Evolutionary conservation across 1,140 invertebrate genomes (phyloP).

Genomic region (Cylas formicarius): DNA sequence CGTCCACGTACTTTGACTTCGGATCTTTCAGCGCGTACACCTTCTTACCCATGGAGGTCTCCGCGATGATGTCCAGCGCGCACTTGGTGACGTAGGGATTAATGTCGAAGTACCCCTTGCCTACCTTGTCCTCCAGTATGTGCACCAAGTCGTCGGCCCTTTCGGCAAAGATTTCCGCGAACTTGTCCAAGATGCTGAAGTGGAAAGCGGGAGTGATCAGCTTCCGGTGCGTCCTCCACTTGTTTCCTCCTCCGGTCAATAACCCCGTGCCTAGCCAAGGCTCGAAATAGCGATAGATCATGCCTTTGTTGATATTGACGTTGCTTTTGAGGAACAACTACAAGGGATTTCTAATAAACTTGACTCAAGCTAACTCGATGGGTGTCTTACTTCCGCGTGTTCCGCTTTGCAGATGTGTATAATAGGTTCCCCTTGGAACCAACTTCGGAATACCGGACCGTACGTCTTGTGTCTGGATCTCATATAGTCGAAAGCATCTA

Average conservation of each 20-base stretch:
- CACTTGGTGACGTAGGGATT: conserved; percentile 69
- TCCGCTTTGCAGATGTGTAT: too few species aligned
- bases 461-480: too few species aligned
- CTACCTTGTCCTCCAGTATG: conserved; percentile 53
- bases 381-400: too few species aligned
- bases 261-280: conserved; percentile 49
- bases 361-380: too few species aligned
- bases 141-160: conserved; percentile 61
- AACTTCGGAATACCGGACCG: too few species aligned
- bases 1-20: too few species aligned
- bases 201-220: conserved; percentile 86
- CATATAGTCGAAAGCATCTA: too few species aligned
- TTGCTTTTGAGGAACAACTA: conserved; percentile 48
- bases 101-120: conserved; percentile 59
- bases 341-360: too few species aligned
- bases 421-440: too few species aligned
- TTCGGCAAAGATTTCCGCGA: conserved; percentile 73
- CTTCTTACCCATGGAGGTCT: conserved; percentile 46
- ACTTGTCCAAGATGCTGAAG: conserved; percentile 80
- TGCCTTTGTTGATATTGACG: conserved; percentile 50
- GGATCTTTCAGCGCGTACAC: too few species aligned
- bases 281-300: conserved; percentile 49
- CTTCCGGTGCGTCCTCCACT: conserved; percentile 72
- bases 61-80: conserved; percentile 70
- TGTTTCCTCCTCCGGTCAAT: conserved; percentile 51